Percentiles rank a stretch among this genome's conserved stretches.
phyloP scores from a whole-genome alignment of 2,888 invertebrate species.

The Scotopteryx bipunctaria region DNA sequence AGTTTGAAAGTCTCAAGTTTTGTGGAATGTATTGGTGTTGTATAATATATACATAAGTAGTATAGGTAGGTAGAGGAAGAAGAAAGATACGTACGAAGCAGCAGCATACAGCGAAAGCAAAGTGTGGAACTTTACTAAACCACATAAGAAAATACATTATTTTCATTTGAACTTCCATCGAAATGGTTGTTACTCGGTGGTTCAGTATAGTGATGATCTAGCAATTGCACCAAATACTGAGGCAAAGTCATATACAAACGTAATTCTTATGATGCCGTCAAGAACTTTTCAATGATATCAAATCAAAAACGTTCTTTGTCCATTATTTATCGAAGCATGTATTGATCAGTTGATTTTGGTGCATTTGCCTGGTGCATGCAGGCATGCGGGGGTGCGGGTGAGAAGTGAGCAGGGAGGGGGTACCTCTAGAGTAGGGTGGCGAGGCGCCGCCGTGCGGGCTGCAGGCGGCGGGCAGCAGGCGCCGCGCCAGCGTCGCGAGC shows the following conservation, averaged over 20 bases:
- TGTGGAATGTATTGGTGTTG: neutral
- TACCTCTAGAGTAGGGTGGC: constrained; percentile 89
- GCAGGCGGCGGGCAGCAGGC: constrained; percentile 88
- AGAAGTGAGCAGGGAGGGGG: constrained; percentile 25
- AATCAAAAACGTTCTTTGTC: too few relatives aligned
- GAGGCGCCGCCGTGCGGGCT: constrained; percentile 87
- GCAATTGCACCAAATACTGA: constrained; percentile 20
- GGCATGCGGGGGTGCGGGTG: constrained; percentile 32
- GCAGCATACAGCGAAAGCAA: constrained; percentile 42
- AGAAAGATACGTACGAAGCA: constrained; percentile 14
- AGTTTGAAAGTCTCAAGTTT: constrained; percentile 1
- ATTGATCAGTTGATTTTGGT: neutral
- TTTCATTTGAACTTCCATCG: neutral
- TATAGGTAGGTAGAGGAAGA: neutral
- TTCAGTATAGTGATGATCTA: constrained; percentile 24
- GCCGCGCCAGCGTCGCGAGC: constrained; percentile 78
- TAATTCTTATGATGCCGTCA: too few relatives aligned
- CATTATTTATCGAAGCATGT: neutral
- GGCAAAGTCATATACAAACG: too few relatives aligned
- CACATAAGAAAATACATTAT: constrained; percentile 12
- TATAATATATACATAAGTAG: neutral
- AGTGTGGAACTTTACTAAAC: constrained; percentile 37
- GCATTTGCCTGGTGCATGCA: constrained; percentile 18
- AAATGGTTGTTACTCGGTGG: constrained; percentile 6
- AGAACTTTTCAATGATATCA: neutral